Evolutionary conservation across 1,140 invertebrate species (phyloP), one percentile per base, ranked within the genome.

Genomic region (Bombus consobrinus): DNA sequence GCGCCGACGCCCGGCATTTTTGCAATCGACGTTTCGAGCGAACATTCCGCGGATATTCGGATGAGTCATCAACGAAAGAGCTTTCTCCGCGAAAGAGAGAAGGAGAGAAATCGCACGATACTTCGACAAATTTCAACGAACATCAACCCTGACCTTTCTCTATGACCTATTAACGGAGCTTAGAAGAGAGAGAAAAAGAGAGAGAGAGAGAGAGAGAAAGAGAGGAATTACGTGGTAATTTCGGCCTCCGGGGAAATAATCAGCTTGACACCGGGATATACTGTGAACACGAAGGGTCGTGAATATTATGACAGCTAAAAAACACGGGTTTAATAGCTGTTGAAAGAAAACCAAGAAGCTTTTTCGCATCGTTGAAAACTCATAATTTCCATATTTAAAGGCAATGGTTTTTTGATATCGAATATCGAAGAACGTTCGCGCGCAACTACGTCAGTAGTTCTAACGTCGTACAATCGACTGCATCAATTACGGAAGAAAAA

Each of bases 71-170:
- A 81, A 9, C 77, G 72, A 81, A 80, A 66, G 73, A 68, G 78
- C 78, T 83, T 89, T 89, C 87, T 69, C 62, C 73, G 57, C 64
- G 71, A 28, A 18, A 62, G 6, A 5, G 39, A n/a, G 8, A 10
- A 12, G 6, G 32, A 25, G 41, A 6, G 59, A 43, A 43, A 57
- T 62, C 41, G 53, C 39, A 22, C 59, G 64, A 59, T 34, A 39
- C 32, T n/a, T 68, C 72, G 82, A 84, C 87, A 69, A 90, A 87
- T 90, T 89, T 90, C 89, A 77, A 77, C 80, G 72, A 77, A 53
- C 68, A 53, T 79, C 57, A 85, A 76, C 86, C 89, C 86, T 90
- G 89, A 90, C 88, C 89, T 89, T 90, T 82, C 57, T 85, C 37
- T 74, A 62, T 69, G 85, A 81, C 85, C 85, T 87, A 85, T 89